phyloP scores from a whole-genome alignment of 1,140 invertebrate species.

The Phocides pigmalion region DNA sequence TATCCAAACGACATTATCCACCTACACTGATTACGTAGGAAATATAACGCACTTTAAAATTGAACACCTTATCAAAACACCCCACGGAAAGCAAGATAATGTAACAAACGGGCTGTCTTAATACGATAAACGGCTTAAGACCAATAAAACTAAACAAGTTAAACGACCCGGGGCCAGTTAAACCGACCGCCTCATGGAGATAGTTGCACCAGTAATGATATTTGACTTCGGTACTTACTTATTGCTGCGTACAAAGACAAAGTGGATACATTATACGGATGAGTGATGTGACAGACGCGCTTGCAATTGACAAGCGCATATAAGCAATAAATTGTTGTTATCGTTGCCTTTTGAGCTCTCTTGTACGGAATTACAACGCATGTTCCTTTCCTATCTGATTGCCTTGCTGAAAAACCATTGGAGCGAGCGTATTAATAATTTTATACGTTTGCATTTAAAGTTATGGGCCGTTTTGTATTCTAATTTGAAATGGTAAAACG shows the following conservation, averaged over 20 bases:
- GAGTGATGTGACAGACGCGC: constrained; percentile 53
- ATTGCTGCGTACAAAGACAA: constrained; percentile 45
- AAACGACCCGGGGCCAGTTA: constrained; percentile 67
- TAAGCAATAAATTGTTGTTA: constrained; percentile 49
- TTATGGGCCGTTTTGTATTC: constrained; percentile 42
- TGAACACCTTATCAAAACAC: constrained; percentile 61
- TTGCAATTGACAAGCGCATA: constrained; percentile 53
- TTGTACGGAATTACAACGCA: constrained; percentile 32
- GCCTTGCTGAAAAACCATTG: constrained; percentile 24
- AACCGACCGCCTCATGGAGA: constrained; percentile 53
- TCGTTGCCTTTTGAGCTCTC: constrained; percentile 33
- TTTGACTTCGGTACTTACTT: constrained; percentile 50
- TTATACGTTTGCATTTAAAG: constrained; percentile 33
- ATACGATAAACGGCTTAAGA: constrained; percentile 73
- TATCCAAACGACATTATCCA: constrained; percentile 27
- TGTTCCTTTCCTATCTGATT: constrained; percentile 35
- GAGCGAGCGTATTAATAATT: constrained; percentile 33
- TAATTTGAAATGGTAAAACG: constrained; percentile 46
- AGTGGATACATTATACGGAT: constrained; percentile 46
- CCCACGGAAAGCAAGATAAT: constrained; percentile 60
- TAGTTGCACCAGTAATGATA: constrained; percentile 53
- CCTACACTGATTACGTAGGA: constrained; percentile 44
- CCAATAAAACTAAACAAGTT: constrained; percentile 79
- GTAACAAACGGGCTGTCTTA: constrained; percentile 63
- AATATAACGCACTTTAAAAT: constrained; percentile 52